Conservation (phyloP, 2,888 invertebrate genomes). For the Lasioglossum vierecki region DNA sequence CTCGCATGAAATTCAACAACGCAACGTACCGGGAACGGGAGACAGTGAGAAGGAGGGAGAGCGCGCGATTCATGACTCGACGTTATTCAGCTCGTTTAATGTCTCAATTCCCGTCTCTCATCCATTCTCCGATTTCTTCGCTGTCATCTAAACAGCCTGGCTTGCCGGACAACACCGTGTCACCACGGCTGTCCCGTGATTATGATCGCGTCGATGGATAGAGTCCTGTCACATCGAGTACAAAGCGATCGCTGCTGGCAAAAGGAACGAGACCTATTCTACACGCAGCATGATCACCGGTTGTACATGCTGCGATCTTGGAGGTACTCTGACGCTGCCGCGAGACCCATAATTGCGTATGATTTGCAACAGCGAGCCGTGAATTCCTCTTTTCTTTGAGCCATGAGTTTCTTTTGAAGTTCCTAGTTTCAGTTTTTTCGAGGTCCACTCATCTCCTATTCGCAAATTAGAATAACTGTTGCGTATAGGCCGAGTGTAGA, state of each 20-base stretch:
- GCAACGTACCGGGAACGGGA: neutral
- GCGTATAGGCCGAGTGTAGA: no score
- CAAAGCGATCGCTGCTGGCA: neutral
- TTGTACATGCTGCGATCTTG: conserved; percentile 52
- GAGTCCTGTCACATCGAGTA: neutral
- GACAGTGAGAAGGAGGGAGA: neutral
- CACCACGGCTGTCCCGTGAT: neutral
- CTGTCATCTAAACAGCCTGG: neutral
- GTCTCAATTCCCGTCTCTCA: conserved; percentile 26
- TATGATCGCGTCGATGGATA: conserved; percentile 17
- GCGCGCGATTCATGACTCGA: conserved; percentile 16
- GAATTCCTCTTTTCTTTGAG: conserved; percentile 70
- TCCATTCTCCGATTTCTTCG: neutral
- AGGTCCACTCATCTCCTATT: neutral
- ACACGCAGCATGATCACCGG: conserved; percentile 24
- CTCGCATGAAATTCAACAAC: conserved; percentile 20
- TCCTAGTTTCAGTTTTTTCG: neutral
- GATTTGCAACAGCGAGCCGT: conserved; percentile 77
- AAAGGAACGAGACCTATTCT: neutral
- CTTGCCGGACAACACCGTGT: neutral
- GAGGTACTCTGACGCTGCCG: conserved; percentile 55
- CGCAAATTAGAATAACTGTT: neutral
- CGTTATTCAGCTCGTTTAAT: conserved; percentile 21
- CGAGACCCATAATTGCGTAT: conserved; percentile 79
- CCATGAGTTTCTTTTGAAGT: neutral